These are phyloP conservation scores for Rhinichthys klamathensis DNA, from an alignment of 2,113 vertebrate genomes.

Conservation along the genomic window DNA sequence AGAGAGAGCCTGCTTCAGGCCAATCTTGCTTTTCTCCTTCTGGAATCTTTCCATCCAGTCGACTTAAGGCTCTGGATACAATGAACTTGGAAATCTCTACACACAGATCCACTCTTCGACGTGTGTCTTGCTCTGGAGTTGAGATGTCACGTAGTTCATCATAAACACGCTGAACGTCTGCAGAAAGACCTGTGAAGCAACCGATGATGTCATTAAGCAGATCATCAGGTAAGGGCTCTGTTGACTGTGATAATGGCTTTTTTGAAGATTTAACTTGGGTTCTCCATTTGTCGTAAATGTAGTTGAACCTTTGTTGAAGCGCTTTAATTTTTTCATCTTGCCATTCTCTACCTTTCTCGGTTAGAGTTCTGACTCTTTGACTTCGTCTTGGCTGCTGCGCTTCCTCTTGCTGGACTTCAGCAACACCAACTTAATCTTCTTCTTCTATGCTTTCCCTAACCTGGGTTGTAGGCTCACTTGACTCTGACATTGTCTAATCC, in stretches of 20 bases:
- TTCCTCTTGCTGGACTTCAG: not conserved
- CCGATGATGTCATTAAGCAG: no score
- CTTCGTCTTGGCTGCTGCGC: not conserved
- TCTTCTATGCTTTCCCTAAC: no score
- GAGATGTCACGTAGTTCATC: conserved; percentile 18
- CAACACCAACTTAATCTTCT: not conserved
- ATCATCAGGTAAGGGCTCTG: conserved; percentile 27
- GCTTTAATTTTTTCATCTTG: conserved; percentile 15
- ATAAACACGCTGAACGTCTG: conserved; percentile 35
- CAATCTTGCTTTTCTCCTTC: conserved; percentile 39
- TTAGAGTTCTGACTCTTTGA: not conserved
- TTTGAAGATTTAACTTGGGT: conserved; percentile 34
- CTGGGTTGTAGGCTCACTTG: no score
- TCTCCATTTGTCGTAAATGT: conserved; percentile 44
- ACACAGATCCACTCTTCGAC: conserved; percentile 38
- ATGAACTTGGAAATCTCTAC: conserved; percentile 34
- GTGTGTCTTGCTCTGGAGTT: conserved; percentile 4
- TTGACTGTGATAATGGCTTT: conserved; percentile 25
- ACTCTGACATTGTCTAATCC: no score
- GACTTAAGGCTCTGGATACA: conserved; percentile 36
- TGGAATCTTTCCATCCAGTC: conserved; percentile 7
- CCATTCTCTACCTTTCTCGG: conserved; percentile 30
- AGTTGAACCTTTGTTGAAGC: conserved; percentile 37
- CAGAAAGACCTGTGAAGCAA: conserved; percentile 39
- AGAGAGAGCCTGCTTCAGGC: conserved; percentile 49